Evolutionary conservation across 1,140 invertebrate genomes (phyloP).

Genomic region (Papilio polyxenes): DNA sequence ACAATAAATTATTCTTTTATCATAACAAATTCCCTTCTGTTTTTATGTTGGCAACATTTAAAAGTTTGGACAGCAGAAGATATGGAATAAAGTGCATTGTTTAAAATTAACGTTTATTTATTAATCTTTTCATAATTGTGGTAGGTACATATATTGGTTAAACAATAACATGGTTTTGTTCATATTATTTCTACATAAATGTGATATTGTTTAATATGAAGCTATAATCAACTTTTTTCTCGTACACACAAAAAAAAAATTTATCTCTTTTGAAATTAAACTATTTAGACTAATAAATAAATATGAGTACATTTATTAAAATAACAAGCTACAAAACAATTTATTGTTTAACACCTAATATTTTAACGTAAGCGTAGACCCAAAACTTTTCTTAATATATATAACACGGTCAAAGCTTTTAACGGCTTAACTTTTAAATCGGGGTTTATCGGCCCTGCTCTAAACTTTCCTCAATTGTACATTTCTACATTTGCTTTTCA

Average conservation of each 20-base stretch:
- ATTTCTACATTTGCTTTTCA: conserved; percentile 4
- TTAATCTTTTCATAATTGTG: not conserved
- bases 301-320: conserved; percentile 15
- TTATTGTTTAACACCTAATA: conserved; percentile 37
- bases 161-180: too few relatives aligned
- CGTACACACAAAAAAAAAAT: not conserved
- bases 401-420: conserved; percentile 37
- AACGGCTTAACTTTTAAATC: conserved; percentile 37
- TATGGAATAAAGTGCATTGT: not conserved
- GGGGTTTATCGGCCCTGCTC: conserved; percentile 34
- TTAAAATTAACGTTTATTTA: not conserved
- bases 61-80: not conserved
- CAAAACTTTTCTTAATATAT: conserved; percentile 32
- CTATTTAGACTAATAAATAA: not conserved
- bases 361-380: conserved; percentile 35
- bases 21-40: not conserved
- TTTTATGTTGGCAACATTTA: conserved; percentile 6
- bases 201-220: too few relatives aligned
- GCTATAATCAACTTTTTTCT: too few relatives aligned
- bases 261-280: too few relatives aligned
- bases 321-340: conserved; percentile 32
- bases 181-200: too few relatives aligned
- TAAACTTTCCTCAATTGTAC: conserved; percentile 33
- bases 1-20: not conserved
- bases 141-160: too few relatives aligned